Evolutionary conservation across 2,797 vertebrate species (phyloP).

Genomic region (Amblyopsis hoosieri): DNA sequence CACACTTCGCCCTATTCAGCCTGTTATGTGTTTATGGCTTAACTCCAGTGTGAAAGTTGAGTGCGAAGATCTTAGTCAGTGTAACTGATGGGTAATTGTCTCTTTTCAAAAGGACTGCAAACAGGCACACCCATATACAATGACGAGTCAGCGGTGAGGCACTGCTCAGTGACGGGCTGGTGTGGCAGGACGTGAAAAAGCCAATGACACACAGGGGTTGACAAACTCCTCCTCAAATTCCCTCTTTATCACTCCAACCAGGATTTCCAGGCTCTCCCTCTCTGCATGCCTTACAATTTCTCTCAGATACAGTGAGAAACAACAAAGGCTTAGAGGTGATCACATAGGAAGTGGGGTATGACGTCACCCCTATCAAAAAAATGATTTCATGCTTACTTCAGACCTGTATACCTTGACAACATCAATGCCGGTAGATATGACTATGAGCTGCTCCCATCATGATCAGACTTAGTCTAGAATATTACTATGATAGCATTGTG

Average conservation of each 20-base stretch:
- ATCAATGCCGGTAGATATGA: neutral
- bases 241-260: neutral
- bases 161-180: slow-evolving; percentile 47
- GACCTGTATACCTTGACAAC: no score
- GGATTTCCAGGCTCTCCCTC: neutral
- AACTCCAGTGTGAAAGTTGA: slow-evolving; percentile 36
- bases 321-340: slow-evolving; percentile 13
- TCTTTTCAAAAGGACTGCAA: slow-evolving; percentile 28
- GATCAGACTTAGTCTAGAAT: neutral
- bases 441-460: slow-evolving; percentile 5
- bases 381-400: no score
- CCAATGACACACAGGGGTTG: slow-evolving; percentile 51
- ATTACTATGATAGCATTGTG: slow-evolving; percentile 1
- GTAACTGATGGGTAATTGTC: slow-evolving; percentile 27
- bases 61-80: slow-evolving; percentile 24
- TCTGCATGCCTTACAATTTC: slow-evolving; percentile 11
- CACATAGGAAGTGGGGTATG: slow-evolving; percentile 30
- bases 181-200: slow-evolving; percentile 62
- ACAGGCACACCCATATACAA: slow-evolving; percentile 12
- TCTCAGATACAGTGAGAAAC: neutral
- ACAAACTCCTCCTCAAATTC: slow-evolving; percentile 24
- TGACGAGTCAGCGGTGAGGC: slow-evolving; percentile 45
- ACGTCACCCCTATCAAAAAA: slow-evolving; percentile 25
- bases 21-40: slow-evolving; percentile 42
- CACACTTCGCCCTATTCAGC: slow-evolving; percentile 62